Percentiles rank a stretch among this genome's conserved stretches.
phyloP scores from a whole-genome alignment of 2,888 invertebrate genomes.

The Lydus trimaculatus region DNA sequence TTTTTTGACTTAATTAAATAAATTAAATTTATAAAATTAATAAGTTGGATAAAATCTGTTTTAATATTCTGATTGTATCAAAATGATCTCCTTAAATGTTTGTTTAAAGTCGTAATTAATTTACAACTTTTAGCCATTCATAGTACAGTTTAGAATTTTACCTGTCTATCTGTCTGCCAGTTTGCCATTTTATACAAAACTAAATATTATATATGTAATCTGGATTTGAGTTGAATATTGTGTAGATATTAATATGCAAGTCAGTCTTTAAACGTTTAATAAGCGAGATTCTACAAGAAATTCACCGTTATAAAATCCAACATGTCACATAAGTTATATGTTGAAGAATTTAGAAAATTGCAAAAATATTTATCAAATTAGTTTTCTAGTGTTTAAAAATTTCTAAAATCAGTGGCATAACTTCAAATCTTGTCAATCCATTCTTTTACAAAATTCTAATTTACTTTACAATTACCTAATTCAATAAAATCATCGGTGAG shows the following conservation, averaged over 20 bases:
- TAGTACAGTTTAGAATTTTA: neutral
- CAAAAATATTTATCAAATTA: neutral
- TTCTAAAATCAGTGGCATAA: too few species aligned
- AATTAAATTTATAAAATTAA: too few species aligned
- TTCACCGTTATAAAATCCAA: neutral
- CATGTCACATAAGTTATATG: neutral
- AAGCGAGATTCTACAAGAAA: neutral
- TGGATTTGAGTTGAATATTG: neutral
- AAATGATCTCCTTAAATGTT: too few species aligned
- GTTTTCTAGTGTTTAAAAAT: too few species aligned
- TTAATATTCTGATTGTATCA: too few species aligned
- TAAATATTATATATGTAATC: conserved; percentile 3
- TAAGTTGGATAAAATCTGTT: too few species aligned
- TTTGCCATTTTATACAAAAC: neutral
- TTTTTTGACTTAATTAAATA: too few species aligned
- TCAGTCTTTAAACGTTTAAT: neutral
- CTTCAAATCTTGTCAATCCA: too few species aligned
- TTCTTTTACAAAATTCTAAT: too few species aligned
- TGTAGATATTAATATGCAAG: neutral
- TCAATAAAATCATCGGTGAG: too few species aligned
- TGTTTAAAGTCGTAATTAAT: too few species aligned
- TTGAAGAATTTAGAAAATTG: neutral
- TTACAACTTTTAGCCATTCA: neutral
- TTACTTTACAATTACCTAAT: too few species aligned
- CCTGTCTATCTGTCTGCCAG: conserved; percentile 4